Conservation (phyloP, 2,888 invertebrate genomes). For the Rotaria sp. region DNA sequence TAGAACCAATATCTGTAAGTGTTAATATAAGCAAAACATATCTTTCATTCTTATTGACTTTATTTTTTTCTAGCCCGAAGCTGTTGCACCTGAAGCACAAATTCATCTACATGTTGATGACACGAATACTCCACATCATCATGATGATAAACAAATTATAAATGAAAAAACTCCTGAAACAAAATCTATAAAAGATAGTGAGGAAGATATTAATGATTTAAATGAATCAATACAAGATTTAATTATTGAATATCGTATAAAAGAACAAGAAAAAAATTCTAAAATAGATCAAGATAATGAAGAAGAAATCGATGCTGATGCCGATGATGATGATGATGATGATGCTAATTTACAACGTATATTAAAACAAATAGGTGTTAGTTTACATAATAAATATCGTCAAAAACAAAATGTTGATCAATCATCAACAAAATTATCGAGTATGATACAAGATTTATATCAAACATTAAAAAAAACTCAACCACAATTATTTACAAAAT, state of each 20-base stretch:
- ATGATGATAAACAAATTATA: neutral
- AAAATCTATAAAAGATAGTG: neutral
- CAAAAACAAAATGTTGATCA: neutral
- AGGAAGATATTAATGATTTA: neutral
- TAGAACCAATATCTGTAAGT: neutral
- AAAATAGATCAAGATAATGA: neutral
- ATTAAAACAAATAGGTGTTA: neutral
- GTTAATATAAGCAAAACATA: neutral
- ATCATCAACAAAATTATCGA: neutral
- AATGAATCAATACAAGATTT: neutral
- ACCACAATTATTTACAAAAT: neutral
- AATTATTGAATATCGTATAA: conserved; percentile 10
- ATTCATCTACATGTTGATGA: neutral
- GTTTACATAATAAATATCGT: neutral
- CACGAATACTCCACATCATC: neutral
- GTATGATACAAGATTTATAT: neutral
- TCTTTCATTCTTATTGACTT: neutral
- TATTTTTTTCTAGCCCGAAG: neutral
- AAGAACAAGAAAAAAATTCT: neutral
- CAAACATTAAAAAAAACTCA: neutral
- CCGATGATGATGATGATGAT: neutral
- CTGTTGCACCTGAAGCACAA: conserved; percentile 5
- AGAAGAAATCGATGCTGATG: neutral
- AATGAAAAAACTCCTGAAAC: neutral
- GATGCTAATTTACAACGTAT: neutral